These are phyloP conservation scores for Phallusia fumigata DNA, from an alignment of 23 tunicate species.

Conservation along the genomic window DNA sequence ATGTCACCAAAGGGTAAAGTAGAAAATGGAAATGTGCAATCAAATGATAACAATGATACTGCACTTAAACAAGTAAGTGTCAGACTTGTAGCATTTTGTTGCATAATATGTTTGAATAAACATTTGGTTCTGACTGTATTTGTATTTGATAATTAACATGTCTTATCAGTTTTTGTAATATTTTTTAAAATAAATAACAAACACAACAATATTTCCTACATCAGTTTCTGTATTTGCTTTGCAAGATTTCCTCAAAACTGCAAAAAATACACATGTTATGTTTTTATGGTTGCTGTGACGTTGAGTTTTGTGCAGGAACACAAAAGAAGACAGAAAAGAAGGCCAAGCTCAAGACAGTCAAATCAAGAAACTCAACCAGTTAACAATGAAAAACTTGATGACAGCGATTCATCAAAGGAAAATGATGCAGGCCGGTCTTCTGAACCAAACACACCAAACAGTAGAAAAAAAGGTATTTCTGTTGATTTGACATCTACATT, in stretches of 20 bases:
- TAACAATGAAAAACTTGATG: constrained; percentile 27
- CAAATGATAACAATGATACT: background rate
- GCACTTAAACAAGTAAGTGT: background rate
- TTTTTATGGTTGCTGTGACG: too few relatives aligned
- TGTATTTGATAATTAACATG: background rate
- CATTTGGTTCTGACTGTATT: background rate
- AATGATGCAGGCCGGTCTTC: constrained; percentile 38
- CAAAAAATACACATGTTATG: too few relatives aligned
- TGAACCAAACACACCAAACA: constrained; percentile 79
- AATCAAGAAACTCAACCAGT: background rate
- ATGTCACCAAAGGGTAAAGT: background rate
- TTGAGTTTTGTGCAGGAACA: background rate
- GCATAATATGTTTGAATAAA: background rate
- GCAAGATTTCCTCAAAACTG: too few relatives aligned
- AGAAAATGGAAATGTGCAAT: background rate
- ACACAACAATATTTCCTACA: too few relatives aligned
- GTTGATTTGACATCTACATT: too few relatives aligned
- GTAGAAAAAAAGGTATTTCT: constrained; percentile 63
- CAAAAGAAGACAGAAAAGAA: constrained; percentile 14
- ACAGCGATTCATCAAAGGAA: constrained; percentile 52
- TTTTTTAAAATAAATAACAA: too few relatives aligned
- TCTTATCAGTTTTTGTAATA: too few relatives aligned
- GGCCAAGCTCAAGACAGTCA: background rate
- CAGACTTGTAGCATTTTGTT: background rate
- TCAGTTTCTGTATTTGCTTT: too few relatives aligned